Evolutionary conservation across 2,113 vertebrate species (phyloP), one percentile per base, ranked within the genome.

Genomic region (Hydropotes inermis): DNA sequence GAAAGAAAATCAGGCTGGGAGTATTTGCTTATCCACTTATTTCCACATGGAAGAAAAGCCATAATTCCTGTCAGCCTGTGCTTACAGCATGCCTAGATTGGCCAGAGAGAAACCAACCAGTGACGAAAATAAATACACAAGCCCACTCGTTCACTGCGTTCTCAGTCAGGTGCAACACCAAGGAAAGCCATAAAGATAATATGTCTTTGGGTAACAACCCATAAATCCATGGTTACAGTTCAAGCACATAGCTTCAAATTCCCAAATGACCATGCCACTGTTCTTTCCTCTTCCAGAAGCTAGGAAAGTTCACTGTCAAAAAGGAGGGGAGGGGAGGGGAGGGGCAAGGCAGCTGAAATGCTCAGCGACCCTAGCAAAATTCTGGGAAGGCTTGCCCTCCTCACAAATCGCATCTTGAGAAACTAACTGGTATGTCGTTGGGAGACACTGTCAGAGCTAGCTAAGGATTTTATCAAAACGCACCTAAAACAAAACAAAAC

Each of bases 21-120:
- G 95, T 96, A 96, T 97, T 98, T 98, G 92, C 90, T 97, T 98
- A 98, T 96, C 92, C 92, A 98, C 92, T 98, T 98, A 98, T 98
- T 97, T 98, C 95, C 92, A 96, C 92, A 96, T 97, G 96, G 96
- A 96, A 98, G 96, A 95, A 96, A 98, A 98, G 55, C 50, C 90
- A 7, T 96, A 96, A 96, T 97, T 97, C 43, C 90, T 96, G 88
- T 96, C 50, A 97, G 94, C 76, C 85, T 76, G 55, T 88, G 92
- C 67, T 97, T 96, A 92, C 36, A 86, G 50, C n/a, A 47, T 92
- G 36, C 83, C 64, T 94, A 95, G 50, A 91, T 60, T 96, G 76
- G 87, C 52, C 78, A 96, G 84, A 84, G 67, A 92, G 94, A 97
- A 97, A 94, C 5, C 88, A 97, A 94, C 50, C 50, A 19, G 84